These are phyloP conservation scores for Xyrauchen texanus DNA, from an alignment of 2,113 vertebrate genomes.

Conservation along the genomic window DNA sequence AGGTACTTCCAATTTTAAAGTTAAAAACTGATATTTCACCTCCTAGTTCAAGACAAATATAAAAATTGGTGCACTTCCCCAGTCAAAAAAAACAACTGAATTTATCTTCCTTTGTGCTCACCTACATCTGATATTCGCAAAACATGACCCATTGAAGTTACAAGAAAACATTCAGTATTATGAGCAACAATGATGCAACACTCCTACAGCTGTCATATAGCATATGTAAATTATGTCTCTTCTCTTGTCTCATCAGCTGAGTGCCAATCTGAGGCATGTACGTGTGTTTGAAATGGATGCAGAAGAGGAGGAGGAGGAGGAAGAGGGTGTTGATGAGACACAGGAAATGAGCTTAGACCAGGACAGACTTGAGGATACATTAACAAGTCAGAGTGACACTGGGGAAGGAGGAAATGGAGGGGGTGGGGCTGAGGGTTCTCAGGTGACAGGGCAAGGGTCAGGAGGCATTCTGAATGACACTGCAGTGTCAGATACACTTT, in stretches of 20 bases:
- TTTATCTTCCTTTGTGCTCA: too few relatives aligned
- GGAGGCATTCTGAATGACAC: conserved; percentile 62
- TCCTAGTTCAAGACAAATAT: too few relatives aligned
- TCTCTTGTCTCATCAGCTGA: conserved; percentile 75
- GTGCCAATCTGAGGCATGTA: conserved; percentile 90
- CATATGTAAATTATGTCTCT: background rate
- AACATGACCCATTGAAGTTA: background rate
- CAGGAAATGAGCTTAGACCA: conserved; percentile 75
- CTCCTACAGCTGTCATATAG: background rate
- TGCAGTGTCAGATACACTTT: conserved; percentile 49
- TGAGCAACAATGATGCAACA: background rate
- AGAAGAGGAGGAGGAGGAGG: conserved; percentile 86
- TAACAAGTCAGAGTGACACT: conserved; percentile 57
- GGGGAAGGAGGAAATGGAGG: conserved; percentile 44
- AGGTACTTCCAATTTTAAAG: too few relatives aligned
- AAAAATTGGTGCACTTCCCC: too few relatives aligned
- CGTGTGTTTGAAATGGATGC: conserved; percentile 98
- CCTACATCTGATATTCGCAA: too few relatives aligned
- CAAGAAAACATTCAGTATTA: background rate
- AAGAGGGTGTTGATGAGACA: conserved; percentile 80
- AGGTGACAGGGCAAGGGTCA: conserved; percentile 36
- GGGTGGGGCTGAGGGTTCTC: conserved; percentile 35
- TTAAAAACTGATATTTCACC: too few relatives aligned
- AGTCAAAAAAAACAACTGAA: background rate
- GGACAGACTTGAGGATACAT: conserved; percentile 69